Evolutionary conservation across 1,140 invertebrate species (phyloP).

Genomic region (Drosophila subobscura): DNA sequence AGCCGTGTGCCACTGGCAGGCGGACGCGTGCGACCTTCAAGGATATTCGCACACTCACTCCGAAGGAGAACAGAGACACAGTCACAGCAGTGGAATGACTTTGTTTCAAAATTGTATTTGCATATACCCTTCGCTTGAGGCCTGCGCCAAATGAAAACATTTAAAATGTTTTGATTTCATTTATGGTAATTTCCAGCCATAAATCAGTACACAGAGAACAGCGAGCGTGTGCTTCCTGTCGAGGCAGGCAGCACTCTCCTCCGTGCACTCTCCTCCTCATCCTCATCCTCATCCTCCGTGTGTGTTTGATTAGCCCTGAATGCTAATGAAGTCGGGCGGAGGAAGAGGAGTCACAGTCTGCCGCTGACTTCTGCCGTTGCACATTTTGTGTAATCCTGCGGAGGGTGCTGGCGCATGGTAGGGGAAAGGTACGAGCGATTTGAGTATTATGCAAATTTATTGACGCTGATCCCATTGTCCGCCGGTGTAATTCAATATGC

Average conservation of each 20-base stretch:
- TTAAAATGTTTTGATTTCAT: slow-evolving; percentile 75
- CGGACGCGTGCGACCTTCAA: slow-evolving; percentile 68
- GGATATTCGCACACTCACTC: slow-evolving; percentile 46
- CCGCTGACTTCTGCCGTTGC: slow-evolving; percentile 36
- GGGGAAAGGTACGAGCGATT: slow-evolving; percentile 17
- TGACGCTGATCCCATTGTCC: slow-evolving; percentile 49
- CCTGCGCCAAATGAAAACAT: slow-evolving; percentile 64
- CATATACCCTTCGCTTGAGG: slow-evolving; percentile 34
- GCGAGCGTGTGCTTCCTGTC: slow-evolving; percentile 72
- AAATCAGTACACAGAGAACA: slow-evolving; percentile 52
- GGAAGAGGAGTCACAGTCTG: slow-evolving; percentile 7
- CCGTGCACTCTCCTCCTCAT: slow-evolving; percentile 9
- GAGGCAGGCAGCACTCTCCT: not conserved
- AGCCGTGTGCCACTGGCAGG: slow-evolving; percentile 10
- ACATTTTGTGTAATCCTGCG: slow-evolving; percentile 54
- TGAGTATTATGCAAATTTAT: slow-evolving; percentile 64
- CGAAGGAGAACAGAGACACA: not conserved
- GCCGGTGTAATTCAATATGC: slow-evolving; percentile 70
- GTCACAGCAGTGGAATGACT: slow-evolving; percentile 52
- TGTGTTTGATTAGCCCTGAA: slow-evolving; percentile 61
- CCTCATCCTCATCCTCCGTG: slow-evolving; percentile 40
- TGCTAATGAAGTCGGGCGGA: slow-evolving; percentile 46
- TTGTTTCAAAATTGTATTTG: slow-evolving; percentile 63
- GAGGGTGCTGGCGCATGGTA: slow-evolving; percentile 20
- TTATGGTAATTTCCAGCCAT: slow-evolving; percentile 74